Evolutionary conservation across 2,113 vertebrate species (phyloP).

Genomic region (Noturus placidus): DNA sequence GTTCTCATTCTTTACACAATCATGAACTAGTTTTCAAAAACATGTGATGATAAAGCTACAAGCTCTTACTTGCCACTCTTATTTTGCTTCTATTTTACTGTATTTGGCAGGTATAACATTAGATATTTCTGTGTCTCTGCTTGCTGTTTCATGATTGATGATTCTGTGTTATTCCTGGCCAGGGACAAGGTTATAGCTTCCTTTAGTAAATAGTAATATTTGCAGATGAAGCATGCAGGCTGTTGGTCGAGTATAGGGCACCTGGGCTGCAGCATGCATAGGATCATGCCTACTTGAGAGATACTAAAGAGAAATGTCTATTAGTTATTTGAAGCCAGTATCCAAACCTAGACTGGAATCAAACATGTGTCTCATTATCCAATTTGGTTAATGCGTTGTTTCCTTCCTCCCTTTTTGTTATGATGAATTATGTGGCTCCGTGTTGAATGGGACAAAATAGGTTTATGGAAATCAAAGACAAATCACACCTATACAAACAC

Average conservation of each 20-base stretch:
- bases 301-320: slow-evolving; percentile 20
- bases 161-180: slow-evolving; percentile 18
- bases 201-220: slow-evolving; percentile 63
- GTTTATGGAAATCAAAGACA: slow-evolving; percentile 77
- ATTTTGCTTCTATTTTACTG: neutral
- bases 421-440: slow-evolving; percentile 53
- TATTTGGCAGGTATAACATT: slow-evolving; percentile 22
- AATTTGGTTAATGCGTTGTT: slow-evolving; percentile 54
- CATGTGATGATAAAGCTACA: neutral
- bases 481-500: slow-evolving; percentile 61
- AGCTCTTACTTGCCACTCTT: neutral
- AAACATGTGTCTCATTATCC: slow-evolving; percentile 45
- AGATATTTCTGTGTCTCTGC: slow-evolving; percentile 16
- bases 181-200: slow-evolving; percentile 58
- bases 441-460: slow-evolving; percentile 68
- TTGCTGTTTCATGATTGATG: slow-evolving; percentile 23
- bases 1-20: neutral
- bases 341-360: slow-evolving; percentile 48
- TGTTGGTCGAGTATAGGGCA: slow-evolving; percentile 58
- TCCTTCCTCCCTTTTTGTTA: slow-evolving; percentile 53
- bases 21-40: neutral
- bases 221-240: slow-evolving; percentile 66
- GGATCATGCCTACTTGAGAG: neutral
- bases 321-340: slow-evolving; percentile 5
- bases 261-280: neutral